Evolutionary conservation across 1,140 invertebrate genomes (phyloP).

Genomic region (Chrysoperla carnea): DNA sequence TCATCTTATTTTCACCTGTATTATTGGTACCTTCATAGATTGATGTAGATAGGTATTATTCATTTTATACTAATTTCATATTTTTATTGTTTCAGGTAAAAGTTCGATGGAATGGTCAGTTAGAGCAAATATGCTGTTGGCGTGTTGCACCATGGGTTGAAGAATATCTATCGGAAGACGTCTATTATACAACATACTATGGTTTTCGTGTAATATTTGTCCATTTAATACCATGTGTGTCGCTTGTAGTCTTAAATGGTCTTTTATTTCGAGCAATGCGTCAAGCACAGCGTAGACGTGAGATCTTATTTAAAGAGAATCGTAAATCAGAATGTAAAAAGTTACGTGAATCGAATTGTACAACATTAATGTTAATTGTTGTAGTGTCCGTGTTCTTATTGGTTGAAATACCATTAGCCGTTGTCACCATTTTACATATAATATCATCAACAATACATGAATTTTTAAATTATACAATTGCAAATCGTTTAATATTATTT

Average conservation of each 20-base stretch:
- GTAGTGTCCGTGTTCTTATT: conserved; percentile 82
- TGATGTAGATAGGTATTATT: too few relatives aligned
- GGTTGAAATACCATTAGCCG: conserved; percentile 80
- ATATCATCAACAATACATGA: conserved; percentile 52
- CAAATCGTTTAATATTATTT: conserved; percentile 68
- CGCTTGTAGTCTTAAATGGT: conserved; percentile 75
- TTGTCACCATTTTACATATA: conserved; percentile 73
- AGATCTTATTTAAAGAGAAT: conserved; percentile 60
- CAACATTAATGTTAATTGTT: conserved; percentile 87
- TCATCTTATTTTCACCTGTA: too few relatives aligned
- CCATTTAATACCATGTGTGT: conserved; percentile 73
- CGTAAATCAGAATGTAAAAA: conserved; percentile 69
- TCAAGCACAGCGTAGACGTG: conserved; percentile 59
- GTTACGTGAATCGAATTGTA: conserved; percentile 74
- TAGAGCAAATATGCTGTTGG: conserved; percentile 36
- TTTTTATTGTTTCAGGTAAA: conserved; percentile 21
- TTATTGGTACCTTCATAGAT: too few relatives aligned
- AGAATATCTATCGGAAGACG: conserved; percentile 37
- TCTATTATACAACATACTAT: conserved; percentile 68
- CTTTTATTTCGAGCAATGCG: conserved; percentile 71
- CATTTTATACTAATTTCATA: background rate
- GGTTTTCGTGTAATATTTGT: conserved; percentile 81
- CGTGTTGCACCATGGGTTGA: conserved; percentile 44
- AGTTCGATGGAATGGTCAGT: conserved; percentile 41
- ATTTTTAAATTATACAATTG: conserved; percentile 60